Base-by-base conservation (phyloP, 1,140 invertebrate species). In the Macrocentrus cingulum region DNA sequence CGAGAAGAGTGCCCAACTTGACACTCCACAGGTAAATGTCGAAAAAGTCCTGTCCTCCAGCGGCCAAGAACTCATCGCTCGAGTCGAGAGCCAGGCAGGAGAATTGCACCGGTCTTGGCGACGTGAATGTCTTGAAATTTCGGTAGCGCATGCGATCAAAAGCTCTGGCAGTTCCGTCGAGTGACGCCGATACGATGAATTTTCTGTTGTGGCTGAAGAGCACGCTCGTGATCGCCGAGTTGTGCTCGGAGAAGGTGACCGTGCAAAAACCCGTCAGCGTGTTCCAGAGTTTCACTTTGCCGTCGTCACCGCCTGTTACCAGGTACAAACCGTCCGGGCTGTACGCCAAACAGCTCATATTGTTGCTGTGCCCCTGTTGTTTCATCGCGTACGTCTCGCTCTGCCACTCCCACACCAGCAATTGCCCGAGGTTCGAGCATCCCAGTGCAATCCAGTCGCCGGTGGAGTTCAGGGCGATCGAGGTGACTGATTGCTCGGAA, bases 361-460 rank as follows among this genome's bases (percentile, higher is more conserved):
- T 90, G 68, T 91, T 89, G 44, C 88, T 88, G 69, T 99, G 97
- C 0, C 94, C 94, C 79, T 98, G 95, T 68, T 99, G 95, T 72
- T 99, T 99, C 84, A 99, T 87, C 0, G 97, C 88, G 67, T 97
- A 98, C n/a, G 93, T 94, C 81, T 99, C 94, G 75, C 94, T 97
- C 78, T 97, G 95, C 96, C 96, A 99, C 80, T 99, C 97, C 95
- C 96, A 99, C 5, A 99, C 95, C 9, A 98, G 75, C 15, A 99
- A 76, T 72, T 98, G 95, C 0, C 95, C 95, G 1, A 91, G 81
- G 34, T 87, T 86, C 0, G 86, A 82, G 70, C 92, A 95, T 0
- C 91, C 95, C 19, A 97, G 71, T 0, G 92, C 95, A 48, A 99
- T 89, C 96, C 96, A 99, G 72, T 99, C 95, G 0, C 96, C 96